Base-by-base conservation (phyloP, 2,888 invertebrate genomes). In the Metopia argyrocephala region DNA sequence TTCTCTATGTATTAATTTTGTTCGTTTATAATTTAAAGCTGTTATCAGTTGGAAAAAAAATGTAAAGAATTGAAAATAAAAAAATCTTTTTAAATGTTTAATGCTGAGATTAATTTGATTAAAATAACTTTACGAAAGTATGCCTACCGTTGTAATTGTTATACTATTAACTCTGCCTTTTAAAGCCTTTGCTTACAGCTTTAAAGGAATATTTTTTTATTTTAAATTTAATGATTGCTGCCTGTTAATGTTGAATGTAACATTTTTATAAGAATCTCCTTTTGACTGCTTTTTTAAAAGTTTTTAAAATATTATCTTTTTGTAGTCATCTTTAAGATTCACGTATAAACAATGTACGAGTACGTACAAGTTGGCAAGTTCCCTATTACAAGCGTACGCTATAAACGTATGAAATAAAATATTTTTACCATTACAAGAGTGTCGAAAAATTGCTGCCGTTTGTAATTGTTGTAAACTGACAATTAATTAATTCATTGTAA, bases 401-500 rank as follows among this genome's bases (percentile, higher is more conserved):
- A 31, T 15, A 15, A 31, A 0, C 31, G 31, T 3, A 38, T 12
- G 12, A 31, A 7, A 31, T 3, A 38, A 38, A 38, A 38, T 12
- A 38, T 38, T 12, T 38, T 38, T 38, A 38, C 38, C 38, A 38
- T 38, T 50, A 76, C 62, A 56, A 76, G 69, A 78, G 78, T 78
- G 78, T 78, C 78, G 78, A 78, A 78, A 71, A 78, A 78, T 78
- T 78, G 78, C 71, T 78, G 78, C 78, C 71, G 78, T 66, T 79
- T 75, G 61, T 79, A 74, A 69, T 75, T 76, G 76, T 76, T 78
- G 78, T 79, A 73, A 65, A 68, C 75, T 82, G 82, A 82, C 82
- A 82, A 83, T 82, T 82, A 83, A 83, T 83, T 83, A 83, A 83
- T 83, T 83, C 82, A 80, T 83, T 82, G 79, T 78, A 81, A 81